A percentile compares a stretch with the other conserved stretches of the same genome.
phyloP scores from a whole-genome alignment of 1,140 invertebrate genomes.

The Orchesella cincta region DNA sequence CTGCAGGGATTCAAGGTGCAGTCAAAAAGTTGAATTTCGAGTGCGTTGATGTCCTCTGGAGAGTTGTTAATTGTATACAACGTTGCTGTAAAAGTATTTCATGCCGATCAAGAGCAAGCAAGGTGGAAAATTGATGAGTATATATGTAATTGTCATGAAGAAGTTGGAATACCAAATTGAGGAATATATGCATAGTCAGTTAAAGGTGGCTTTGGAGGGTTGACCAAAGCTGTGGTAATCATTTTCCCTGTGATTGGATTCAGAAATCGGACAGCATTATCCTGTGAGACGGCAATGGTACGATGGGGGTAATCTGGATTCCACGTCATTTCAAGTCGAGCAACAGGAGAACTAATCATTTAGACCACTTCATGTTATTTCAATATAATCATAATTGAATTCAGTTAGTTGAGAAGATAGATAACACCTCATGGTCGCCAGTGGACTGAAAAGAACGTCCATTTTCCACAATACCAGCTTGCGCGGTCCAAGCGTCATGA shows the following conservation, averaged over 20 bases:
- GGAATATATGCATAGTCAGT: constrained; percentile 30
- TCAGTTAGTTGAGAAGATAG: not conserved
- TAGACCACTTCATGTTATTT: not conserved
- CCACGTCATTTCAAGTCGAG: constrained; percentile 33
- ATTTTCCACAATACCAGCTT: constrained; percentile 46
- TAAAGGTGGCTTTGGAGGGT: constrained; percentile 16
- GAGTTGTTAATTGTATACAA: constrained; percentile 23
- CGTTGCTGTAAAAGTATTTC: not conserved
- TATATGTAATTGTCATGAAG: not conserved
- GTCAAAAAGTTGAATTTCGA: constrained; percentile 41
- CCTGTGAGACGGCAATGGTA: constrained; percentile 15
- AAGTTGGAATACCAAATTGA: constrained; percentile 31
- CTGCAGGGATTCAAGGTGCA: constrained; percentile 37
- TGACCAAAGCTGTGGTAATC: constrained; percentile 35
- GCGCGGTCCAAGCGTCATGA: constrained; percentile 47
- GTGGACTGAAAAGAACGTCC: constrained; percentile 30
- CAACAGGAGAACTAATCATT: constrained; percentile 36
- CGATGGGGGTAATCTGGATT: constrained; percentile 22
- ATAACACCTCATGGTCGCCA: not conserved
- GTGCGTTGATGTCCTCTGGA: not conserved
- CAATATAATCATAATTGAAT: not conserved
- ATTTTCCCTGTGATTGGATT: constrained; percentile 43
- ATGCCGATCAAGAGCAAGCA: not conserved
- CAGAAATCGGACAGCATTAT: constrained; percentile 45
- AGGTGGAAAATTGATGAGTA: not conserved